phyloP scores from a whole-genome alignment of 2,113 vertebrate species.

The Xyrauchen texanus region DNA sequence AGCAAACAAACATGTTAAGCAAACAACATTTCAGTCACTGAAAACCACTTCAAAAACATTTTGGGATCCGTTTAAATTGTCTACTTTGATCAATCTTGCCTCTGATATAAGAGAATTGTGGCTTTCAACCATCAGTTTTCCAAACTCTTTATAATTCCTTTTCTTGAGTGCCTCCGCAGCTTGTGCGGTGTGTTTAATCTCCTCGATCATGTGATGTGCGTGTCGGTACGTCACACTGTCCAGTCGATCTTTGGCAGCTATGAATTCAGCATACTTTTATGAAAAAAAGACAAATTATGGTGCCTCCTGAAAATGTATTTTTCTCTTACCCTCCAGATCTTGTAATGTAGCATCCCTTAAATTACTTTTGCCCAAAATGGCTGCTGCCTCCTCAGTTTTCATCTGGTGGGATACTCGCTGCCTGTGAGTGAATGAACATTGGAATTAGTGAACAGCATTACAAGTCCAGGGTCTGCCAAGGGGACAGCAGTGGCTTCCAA shows the following conservation, averaged over 20 bases:
- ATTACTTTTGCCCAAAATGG: conserved; percentile 71
- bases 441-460: conserved; percentile 85
- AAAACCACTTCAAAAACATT: background rate
- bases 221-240: conserved; percentile 78
- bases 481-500: conserved; percentile 80
- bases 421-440: conserved; percentile 80
- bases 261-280: background rate
- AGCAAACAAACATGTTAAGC: background rate
- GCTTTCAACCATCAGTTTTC: conserved; percentile 91
- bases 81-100: background rate
- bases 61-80: too few relatives aligned
- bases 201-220: conserved; percentile 84
- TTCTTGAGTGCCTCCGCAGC: conserved; percentile 78
- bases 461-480: conserved; percentile 75
- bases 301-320: background rate
- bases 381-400: conserved; percentile 73
- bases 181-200: conserved; percentile 80
- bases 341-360: conserved; percentile 76
- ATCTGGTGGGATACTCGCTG: conserved; percentile 77
- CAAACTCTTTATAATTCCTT: conserved; percentile 81
- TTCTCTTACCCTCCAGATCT: conserved; percentile 76
- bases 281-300: background rate
- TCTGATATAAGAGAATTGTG: conserved; percentile 90
- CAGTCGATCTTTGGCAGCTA: conserved; percentile 75
- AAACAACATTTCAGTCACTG: background rate